A percentile compares a stretch with the other conserved stretches of the same genome.
These are phyloP conservation scores for Hylomyscus alleni DNA, from an alignment of 2,797 vertebrate species.

Conservation along the genomic window DNA sequence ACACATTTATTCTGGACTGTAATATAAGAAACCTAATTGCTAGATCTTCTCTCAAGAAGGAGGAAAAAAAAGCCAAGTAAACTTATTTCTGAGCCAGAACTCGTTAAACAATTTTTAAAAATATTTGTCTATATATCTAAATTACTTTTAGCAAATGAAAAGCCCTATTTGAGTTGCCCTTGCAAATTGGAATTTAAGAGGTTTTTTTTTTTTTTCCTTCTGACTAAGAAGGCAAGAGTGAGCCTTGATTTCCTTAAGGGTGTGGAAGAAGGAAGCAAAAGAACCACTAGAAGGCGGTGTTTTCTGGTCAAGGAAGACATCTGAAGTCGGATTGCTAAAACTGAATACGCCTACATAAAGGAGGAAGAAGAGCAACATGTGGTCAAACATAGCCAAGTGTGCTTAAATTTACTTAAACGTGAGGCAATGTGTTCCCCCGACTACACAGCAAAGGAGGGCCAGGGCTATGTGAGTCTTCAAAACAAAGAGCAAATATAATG, in stretches of 20 bases:
- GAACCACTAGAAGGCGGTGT: conserved; percentile 82
- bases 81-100: conserved; percentile 56
- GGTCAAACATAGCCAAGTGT: conserved; percentile 15
- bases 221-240: conserved; percentile 10
- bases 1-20: conserved; percentile 31
- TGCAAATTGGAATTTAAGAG: neutral
- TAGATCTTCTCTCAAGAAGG: conserved; percentile 35
- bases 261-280: conserved; percentile 42
- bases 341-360: conserved; percentile 12
- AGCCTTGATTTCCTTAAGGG: conserved; percentile 58
- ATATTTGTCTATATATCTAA: neutral
- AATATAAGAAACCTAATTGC: conserved; percentile 24
- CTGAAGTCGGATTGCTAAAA: conserved; percentile 13
- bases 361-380: neutral
- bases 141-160: conserved; percentile 22
- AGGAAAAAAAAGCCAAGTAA: neutral
- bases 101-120: neutral
- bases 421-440: neutral
- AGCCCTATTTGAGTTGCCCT: neutral
- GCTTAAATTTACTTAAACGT: neutral
- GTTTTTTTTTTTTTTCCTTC: conserved; percentile 13
- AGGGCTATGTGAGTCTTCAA: neutral
- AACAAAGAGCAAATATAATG: conserved; percentile 45
- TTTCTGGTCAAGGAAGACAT: conserved; percentile 62
- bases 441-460: neutral